Percentiles rank a stretch among this genome's conserved stretches.
These are phyloP conservation scores for Kryptolebias marmoratus DNA, from an alignment of 2,113 vertebrate genomes.

Conservation along the genomic window DNA sequence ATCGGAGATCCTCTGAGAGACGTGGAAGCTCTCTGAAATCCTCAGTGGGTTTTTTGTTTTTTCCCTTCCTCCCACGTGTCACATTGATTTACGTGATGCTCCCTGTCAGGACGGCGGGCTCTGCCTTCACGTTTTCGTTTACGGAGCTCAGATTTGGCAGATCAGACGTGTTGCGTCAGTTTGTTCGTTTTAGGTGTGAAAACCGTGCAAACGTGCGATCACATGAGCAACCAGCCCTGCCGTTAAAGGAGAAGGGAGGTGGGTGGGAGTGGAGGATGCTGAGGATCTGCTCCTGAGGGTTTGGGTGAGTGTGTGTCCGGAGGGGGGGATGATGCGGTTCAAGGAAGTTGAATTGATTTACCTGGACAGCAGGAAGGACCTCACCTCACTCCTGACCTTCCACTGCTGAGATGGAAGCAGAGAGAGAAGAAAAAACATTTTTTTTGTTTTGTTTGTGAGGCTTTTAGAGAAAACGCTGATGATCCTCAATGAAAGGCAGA, in stretches of 20 bases:
- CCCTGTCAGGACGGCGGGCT: not conserved
- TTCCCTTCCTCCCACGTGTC: not conserved
- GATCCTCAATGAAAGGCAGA: too few species aligned
- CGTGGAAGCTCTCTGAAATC: not conserved
- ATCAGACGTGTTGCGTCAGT: conserved; percentile 39
- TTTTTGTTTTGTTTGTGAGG: not conserved
- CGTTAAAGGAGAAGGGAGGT: conserved; percentile 1
- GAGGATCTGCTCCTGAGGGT: not conserved
- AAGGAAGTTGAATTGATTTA: conserved; percentile 54
- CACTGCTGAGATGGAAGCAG: conserved; percentile 1
- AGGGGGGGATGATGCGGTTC: conserved; percentile 13
- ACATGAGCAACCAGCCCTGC: not conserved
- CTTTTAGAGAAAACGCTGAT: too few species aligned
- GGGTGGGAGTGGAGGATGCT: not conserved
- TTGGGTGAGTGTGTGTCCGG: conserved; percentile 25
- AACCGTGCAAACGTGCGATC: conserved; percentile 31
- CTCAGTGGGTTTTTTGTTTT: not conserved
- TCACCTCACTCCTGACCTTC: conserved; percentile 45
- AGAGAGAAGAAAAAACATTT: not conserved
- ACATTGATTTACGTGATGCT: not conserved
- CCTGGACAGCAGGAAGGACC: conserved; percentile 53
- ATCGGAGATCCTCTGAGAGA: not conserved
- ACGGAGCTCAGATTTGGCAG: conserved; percentile 26
- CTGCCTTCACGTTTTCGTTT: too few species aligned
- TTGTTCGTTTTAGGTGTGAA: conserved; percentile 31